Evolutionary conservation across 2,113 vertebrate genomes (phyloP), one percentile per base, ranked within the genome.

Genomic region (Meriones unguiculatus): DNA sequence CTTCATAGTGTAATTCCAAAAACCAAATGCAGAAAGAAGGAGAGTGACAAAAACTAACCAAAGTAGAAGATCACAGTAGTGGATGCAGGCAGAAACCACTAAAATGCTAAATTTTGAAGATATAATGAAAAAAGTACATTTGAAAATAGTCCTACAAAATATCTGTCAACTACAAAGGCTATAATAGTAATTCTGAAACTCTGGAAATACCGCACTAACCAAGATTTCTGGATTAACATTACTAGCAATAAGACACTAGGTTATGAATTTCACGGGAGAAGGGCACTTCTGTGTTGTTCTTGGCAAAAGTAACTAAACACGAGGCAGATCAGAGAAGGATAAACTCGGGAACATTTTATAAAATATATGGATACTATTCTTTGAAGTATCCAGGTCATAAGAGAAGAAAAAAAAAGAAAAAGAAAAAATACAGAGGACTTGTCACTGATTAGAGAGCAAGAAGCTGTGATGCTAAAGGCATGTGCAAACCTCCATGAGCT

Each of bases 401-500:
- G 77, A 70, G 67, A 88, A 28, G 52, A 62, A 84, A 25, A 14
- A 38, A 41, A 84, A 22, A 13, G 7, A 24, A 13, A 38, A 5
- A 2, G 9, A 70, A 70, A 54, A 41, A 41, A 89, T n/a, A n/a
- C 28, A 24, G 57, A 64, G n/a, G 81, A 41, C 25, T 59, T 41
- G 59, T 84, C 57, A 9, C 57, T n/a, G 28, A 41, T 64, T 38
- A 28, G 59, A 64, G 81, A 54, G 24, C n/a, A 64, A 38, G n/a
- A n/a, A 41, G 1, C n/a, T 0, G 1, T 41, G 7, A 28, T 13
- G 38, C 35, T 13, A 0, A n/a, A 14, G 35, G 35, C 35, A 25
- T 1, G 5, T 41, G 13, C 57, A 25, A 41, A 15, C n/a, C 81
- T 41, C 81, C 13, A 1, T 15, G 2, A 12, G 59, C 15, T 41